A percentile compares a stretch with the other conserved stretches of the same genome.
Evolutionary conservation across 2,797 vertebrate genomes (phyloP).

Genomic region (Microctenopoma lineatum): DNA sequence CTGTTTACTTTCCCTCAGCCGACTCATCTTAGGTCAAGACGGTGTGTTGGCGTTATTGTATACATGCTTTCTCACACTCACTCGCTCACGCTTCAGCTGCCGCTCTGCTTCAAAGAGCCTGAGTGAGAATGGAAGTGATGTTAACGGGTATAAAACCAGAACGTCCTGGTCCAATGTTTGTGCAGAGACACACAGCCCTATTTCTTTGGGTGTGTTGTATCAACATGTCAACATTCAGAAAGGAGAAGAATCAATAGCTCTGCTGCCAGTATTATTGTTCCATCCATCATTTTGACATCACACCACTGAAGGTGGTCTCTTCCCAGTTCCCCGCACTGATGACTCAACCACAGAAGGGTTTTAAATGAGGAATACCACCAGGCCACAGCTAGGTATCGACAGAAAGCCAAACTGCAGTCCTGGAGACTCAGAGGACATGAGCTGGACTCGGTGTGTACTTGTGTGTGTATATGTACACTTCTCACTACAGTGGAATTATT

Average conservation of each 20-base stretch:
- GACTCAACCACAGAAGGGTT: conserved; percentile 60
- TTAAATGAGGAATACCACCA: conserved; percentile 63
- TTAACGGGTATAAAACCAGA: conserved; percentile 62
- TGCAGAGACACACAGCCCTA: conserved; percentile 11
- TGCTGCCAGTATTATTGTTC: conserved; percentile 67
- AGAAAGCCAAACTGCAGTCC: conserved; percentile 67
- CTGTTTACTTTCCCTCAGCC: conserved; percentile 66
- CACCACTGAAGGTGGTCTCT: conserved; percentile 68
- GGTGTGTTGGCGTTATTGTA: conserved; percentile 61
- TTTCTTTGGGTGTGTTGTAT: conserved; percentile 39
- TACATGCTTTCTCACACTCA: conserved; percentile 65
- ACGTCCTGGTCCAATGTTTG: conserved; percentile 34
- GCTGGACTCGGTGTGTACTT: conserved; percentile 31
- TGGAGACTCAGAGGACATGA: conserved; percentile 55
- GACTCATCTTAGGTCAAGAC: conserved; percentile 64
- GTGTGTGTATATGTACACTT: conserved; percentile 4
- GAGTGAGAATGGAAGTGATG: conserved; percentile 63
- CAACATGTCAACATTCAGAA: conserved; percentile 59
- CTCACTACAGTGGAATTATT: conserved; percentile 50
- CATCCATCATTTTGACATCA: conserved; percentile 73
- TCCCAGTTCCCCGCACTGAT: conserved; percentile 45
- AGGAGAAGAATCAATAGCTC: conserved; percentile 69
- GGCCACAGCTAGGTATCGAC: conserved; percentile 55
- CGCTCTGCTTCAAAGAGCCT: conserved; percentile 63
- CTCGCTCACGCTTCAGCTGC: conserved; percentile 60